These are phyloP conservation scores for Ischnus inquisitorius DNA, from an alignment of 2,888 invertebrate species.

Conservation along the genomic window DNA sequence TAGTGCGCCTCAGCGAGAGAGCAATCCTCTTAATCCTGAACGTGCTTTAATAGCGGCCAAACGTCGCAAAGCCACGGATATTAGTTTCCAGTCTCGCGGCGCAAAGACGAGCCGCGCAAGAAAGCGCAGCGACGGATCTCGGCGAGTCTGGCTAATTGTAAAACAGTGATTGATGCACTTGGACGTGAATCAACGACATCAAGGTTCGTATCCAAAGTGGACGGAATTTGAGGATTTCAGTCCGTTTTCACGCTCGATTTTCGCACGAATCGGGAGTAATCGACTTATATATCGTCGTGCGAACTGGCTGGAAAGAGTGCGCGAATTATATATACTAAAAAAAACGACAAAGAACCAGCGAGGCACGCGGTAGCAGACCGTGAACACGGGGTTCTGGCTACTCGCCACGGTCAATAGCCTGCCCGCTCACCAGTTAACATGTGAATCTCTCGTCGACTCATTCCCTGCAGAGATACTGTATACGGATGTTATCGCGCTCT, in stretches of 20 bases:
- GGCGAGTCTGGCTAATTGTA: conserved; percentile 41
- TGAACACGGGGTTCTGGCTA: conserved; percentile 64
- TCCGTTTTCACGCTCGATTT: not conserved
- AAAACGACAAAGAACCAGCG: conserved; percentile 15
- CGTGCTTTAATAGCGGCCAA: conserved; percentile 48
- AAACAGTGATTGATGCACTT: conserved; percentile 52
- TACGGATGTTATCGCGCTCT: conserved; percentile 62
- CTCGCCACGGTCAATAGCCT: conserved; percentile 63
- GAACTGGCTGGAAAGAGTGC: not conserved
- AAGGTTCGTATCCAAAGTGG: not conserved
- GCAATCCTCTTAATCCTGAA: conserved; percentile 59
- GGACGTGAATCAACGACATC: conserved; percentile 24
- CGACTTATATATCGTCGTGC: conserved; percentile 29
- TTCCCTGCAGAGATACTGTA: conserved; percentile 26
- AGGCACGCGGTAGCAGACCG: conserved; percentile 48
- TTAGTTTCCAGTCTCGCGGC: conserved; percentile 50
- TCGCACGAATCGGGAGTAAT: conserved; percentile 36
- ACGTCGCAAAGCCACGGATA: conserved; percentile 44
- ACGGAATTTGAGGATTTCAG: not conserved
- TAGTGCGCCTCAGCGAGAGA: conserved; percentile 31
- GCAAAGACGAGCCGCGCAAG: not conserved
- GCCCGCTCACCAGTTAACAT: conserved; percentile 61
- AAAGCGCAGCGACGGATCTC: conserved; percentile 18
- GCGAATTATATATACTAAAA: conserved; percentile 14
- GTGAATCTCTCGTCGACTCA: conserved; percentile 57